phyloP scores from a whole-genome alignment of 1,140 invertebrate genomes.

The Euschistus heros region DNA sequence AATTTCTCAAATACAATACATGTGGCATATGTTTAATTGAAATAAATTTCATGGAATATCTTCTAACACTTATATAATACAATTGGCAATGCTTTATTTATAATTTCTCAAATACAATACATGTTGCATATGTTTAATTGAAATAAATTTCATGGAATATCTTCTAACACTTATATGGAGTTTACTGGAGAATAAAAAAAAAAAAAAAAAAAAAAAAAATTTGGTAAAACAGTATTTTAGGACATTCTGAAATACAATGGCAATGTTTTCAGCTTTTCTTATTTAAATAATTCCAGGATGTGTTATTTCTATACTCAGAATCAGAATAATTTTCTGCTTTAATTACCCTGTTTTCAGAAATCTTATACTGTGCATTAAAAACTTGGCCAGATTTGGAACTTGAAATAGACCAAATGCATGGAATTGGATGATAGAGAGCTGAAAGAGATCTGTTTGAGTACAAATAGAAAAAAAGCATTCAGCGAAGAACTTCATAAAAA shows the following conservation, averaged over 20 bases:
- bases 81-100: no score
- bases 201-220: no score
- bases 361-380: slow-evolving; percentile 16
- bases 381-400: slow-evolving; percentile 27
- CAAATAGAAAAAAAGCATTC: slow-evolving; percentile 48
- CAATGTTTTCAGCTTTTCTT: neutral
- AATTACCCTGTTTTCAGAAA: slow-evolving; percentile 26
- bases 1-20: no score
- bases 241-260: neutral
- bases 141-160: no score
- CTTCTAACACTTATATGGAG: no score
- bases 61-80: no score
- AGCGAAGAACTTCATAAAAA: slow-evolving; percentile 53
- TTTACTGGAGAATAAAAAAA: no score
- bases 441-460: slow-evolving; percentile 39
- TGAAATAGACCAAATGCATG: slow-evolving; percentile 40
- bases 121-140: no score
- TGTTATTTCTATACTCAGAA: slow-evolving; percentile 58
- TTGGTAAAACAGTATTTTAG: neutral
- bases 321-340: slow-evolving; percentile 42
- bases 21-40: no score
- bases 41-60: no score
- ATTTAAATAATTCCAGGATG: slow-evolving; percentile 34
- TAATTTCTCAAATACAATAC: no score
- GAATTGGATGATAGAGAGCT: slow-evolving; percentile 21